A percentile compares a stretch with the other conserved stretches of the same genome.
These are phyloP conservation scores for Trisateles emortualis DNA, from an alignment of 2,888 invertebrate genomes.

Conservation along the genomic window DNA sequence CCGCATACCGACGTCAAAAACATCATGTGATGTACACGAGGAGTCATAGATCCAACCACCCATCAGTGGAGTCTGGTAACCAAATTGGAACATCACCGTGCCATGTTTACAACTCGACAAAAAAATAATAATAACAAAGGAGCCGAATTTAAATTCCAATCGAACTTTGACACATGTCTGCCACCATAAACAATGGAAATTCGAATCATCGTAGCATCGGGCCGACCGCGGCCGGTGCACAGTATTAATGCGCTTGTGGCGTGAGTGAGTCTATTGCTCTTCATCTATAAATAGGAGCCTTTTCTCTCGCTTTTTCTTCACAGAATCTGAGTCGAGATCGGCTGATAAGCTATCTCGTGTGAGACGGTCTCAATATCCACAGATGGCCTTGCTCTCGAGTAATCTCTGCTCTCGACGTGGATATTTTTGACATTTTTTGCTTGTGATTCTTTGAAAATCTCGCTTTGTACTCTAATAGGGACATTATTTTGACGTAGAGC, in stretches of 20 bases:
- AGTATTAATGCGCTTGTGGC: slow-evolving; percentile 84
- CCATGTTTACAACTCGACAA: slow-evolving; percentile 86
- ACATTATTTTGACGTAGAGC: slow-evolving; percentile 86
- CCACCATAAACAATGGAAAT: slow-evolving; percentile 87
- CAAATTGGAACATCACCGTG: slow-evolving; percentile 85
- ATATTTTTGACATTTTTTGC: slow-evolving; percentile 84
- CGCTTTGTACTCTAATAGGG: slow-evolving; percentile 84
- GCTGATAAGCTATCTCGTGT: slow-evolving; percentile 83
- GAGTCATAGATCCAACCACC: slow-evolving; percentile 81
- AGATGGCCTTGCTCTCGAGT: slow-evolving; percentile 83
- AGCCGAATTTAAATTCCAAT: slow-evolving; percentile 87
- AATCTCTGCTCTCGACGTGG: slow-evolving; percentile 74
- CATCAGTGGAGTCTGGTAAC: slow-evolving; percentile 76
- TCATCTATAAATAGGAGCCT: slow-evolving; percentile 84
- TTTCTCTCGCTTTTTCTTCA: slow-evolving; percentile 85
- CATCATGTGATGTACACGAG: slow-evolving; percentile 71
- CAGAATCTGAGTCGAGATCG: slow-evolving; percentile 84
- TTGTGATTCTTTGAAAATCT: slow-evolving; percentile 79
- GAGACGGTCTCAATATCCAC: slow-evolving; percentile 86
- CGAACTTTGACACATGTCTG: slow-evolving; percentile 87
- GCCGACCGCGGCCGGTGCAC: slow-evolving; percentile 60
- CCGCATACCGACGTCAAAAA: slow-evolving; percentile 82
- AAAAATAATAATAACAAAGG: slow-evolving; percentile 83
- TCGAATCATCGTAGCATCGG: slow-evolving; percentile 84
- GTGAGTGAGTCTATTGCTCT: slow-evolving; percentile 76